Evolutionary conservation across 2,888 invertebrate species (phyloP), one percentile per base, ranked within the genome.

Genomic region (Eudasyphora cyanicolor): DNA sequence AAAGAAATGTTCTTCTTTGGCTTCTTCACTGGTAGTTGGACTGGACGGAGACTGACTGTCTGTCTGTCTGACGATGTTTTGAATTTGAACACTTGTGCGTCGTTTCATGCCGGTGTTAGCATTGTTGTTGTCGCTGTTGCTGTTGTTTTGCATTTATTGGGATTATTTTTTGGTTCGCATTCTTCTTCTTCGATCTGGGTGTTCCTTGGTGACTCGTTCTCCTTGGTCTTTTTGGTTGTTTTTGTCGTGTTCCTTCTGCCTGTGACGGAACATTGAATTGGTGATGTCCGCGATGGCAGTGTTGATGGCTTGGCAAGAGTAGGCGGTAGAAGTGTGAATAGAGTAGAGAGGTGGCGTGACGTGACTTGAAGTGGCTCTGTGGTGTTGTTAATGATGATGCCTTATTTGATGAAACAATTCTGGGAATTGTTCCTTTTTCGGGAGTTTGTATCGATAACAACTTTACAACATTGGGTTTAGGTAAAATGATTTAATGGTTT

Each of bases 11-110:
- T 67, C 67, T 67, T 42, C 35, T 2, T 57, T 62, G 35, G 64
- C 35, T 42, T 62, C 35, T n/a, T 64, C 24, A 27, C 3, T 27
- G 21, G 24, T 45, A 27, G n/a, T 17, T 49, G 29, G 8, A n/a
- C n/a, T n/a, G n/a, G n/a, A n/a, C n/a, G n/a, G n/a, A n/a, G n/a
- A n/a, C n/a, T n/a, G n/a, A n/a, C n/a, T 64, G 64, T 27, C 27
- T 57, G 57, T 57, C 27, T 29, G 27, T 38, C 38, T 17, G 67
- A 38, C 67, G 78, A 49, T 76, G 80, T n/a, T n/a, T n/a, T n/a
- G n/a, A n/a, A n/a, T n/a, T 84, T 76, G 84, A 84, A 84, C 84
- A 84, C 84, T 84, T 84, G 84, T 84, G 70, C 54, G 73, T 38
- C 27, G 17, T 21, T 73, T 73, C 54, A 54, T 76, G 51, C 45